phyloP scores from a whole-genome alignment of 1,140 invertebrate genomes.

The Zelostemma sp. region DNA sequence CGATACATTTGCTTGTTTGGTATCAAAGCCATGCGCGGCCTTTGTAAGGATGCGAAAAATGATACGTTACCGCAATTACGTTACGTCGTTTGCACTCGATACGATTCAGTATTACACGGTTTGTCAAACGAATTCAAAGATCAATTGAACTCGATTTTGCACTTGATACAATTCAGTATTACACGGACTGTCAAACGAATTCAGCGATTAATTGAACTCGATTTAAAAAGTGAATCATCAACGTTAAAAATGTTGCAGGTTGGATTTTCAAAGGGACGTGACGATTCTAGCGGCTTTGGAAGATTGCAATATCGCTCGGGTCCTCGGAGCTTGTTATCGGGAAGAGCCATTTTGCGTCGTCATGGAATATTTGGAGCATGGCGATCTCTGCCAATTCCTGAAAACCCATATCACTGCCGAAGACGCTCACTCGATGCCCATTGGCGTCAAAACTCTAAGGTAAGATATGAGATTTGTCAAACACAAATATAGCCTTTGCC shows the following conservation, averaged over 20 bases:
- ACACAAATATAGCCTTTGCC: neutral
- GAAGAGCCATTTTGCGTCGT: constrained; percentile 89
- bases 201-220: too few relatives aligned
- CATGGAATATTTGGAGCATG: constrained; percentile 91
- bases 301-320: constrained; percentile 88
- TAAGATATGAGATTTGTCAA: constrained; percentile 43
- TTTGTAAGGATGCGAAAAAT: neutral
- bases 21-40: neutral
- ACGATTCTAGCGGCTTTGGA: constrained; percentile 87
- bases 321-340: constrained; percentile 86
- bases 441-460: constrained; percentile 76
- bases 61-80: neutral
- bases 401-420: constrained; percentile 75
- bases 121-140: too few relatives aligned
- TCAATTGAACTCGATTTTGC: constrained; percentile 5
- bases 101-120: neutral
- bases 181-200: too few relatives aligned
- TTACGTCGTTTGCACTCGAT: neutral
- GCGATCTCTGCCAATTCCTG: constrained; percentile 91
- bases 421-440: constrained; percentile 71
- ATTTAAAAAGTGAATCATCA: neutral
- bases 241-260: constrained; percentile 67
- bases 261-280: constrained; percentile 91
- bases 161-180: too few relatives aligned
- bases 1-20: constrained; percentile 2